phyloP scores from a whole-genome alignment of 2,888 invertebrate genomes.

The Acanthosoma haemorrhoidale region DNA sequence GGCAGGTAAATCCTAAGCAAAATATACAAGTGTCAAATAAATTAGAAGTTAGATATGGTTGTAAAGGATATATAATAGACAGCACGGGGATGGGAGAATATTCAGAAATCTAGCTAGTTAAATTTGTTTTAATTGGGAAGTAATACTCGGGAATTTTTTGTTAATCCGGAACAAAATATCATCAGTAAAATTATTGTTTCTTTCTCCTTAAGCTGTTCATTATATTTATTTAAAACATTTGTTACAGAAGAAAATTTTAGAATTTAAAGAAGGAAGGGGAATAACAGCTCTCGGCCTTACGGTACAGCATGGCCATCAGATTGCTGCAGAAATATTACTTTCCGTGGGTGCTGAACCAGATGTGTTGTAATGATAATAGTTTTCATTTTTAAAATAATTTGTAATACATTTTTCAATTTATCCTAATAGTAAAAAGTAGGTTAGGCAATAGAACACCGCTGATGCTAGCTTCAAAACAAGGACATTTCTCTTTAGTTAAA shows the following conservation, averaged over 20 bases:
- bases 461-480: constrained; percentile 58
- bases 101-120: no score
- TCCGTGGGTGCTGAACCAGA: constrained; percentile 57
- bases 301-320: constrained; percentile 53
- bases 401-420: neutral
- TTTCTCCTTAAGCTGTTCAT: no score
- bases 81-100: no score
- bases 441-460: constrained; percentile 50
- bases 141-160: no score
- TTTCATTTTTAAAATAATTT: neutral
- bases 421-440: neutral
- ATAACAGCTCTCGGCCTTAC: constrained; percentile 60
- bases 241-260: constrained; percentile 23
- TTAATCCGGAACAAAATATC: no score
- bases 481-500: constrained; percentile 52
- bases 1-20: no score
- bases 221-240: no score
- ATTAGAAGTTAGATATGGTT: no score
- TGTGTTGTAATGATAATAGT: constrained; percentile 40
- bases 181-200: no score
- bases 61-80: no score
- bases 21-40: no score
- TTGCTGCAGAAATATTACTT: constrained; percentile 52
- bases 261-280: constrained; percentile 44
- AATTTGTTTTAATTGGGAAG: no score